Conservation (phyloP, 1,140 invertebrate genomes). For the Pseudomyrmex concolor region DNA sequence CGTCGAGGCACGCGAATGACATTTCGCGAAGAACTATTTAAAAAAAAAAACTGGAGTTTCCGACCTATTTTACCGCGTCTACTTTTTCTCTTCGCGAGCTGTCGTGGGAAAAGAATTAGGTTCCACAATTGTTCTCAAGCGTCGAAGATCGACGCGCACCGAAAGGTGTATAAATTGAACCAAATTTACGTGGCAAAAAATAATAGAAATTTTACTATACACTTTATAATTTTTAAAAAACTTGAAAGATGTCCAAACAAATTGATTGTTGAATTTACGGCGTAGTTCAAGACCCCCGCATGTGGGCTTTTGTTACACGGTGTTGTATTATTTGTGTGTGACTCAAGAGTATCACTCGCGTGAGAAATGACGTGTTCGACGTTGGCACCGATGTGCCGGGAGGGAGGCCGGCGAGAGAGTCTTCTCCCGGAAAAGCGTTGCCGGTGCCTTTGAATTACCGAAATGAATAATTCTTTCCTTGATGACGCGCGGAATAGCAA, state of each 20-base stretch:
- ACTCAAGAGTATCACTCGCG: neutral
- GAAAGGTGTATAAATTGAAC: neutral
- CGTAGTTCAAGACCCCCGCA: too few relatives aligned
- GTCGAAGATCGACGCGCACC: neutral
- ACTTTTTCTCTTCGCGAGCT: constrained; percentile 10
- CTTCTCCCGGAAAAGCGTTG: constrained; percentile 70
- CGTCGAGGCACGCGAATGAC: neutral
- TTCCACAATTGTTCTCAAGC: neutral
- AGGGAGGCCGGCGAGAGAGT: constrained; percentile 19
- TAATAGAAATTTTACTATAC: neutral
- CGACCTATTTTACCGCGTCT: constrained; percentile 5
- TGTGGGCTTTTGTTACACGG: too few relatives aligned
- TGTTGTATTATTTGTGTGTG: too few relatives aligned
- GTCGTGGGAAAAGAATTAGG: neutral
- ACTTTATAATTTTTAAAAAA: neutral
- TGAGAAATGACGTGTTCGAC: constrained; percentile 49
- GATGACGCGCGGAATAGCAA: constrained; percentile 63
- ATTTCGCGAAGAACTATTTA: constrained; percentile 25
- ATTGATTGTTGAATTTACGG: too few relatives aligned
- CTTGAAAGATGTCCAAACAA: neutral
- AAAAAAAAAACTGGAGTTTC: constrained; percentile 12
- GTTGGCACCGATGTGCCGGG: constrained; percentile 53
- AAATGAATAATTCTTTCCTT: constrained; percentile 69
- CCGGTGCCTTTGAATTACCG: constrained; percentile 78
- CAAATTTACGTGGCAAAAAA: neutral